Percentiles rank a stretch among this genome's conserved stretches.
These are phyloP conservation scores for Cherax quadricarinatus DNA, from an alignment of 1,140 invertebrate genomes.

Conservation along the genomic window DNA sequence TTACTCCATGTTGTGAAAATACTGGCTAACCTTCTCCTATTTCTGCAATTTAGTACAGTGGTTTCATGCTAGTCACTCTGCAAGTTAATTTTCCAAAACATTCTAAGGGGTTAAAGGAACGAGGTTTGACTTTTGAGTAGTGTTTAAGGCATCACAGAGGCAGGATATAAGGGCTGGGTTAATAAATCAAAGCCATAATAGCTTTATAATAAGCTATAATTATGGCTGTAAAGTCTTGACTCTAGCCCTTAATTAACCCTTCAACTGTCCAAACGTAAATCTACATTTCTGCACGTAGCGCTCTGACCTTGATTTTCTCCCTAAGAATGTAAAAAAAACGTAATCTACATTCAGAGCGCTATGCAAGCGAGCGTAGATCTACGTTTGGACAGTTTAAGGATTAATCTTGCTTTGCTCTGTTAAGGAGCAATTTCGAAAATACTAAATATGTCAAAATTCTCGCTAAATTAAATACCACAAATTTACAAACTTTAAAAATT, in stretches of 20 bases:
- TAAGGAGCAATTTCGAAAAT: no score
- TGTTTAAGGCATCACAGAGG: slow-evolving; percentile 38
- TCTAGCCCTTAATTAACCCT: not conserved
- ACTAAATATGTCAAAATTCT: no score
- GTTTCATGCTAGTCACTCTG: slow-evolving; percentile 45
- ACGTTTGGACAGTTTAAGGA: no score
- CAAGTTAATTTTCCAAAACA: slow-evolving; percentile 6
- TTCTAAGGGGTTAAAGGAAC: slow-evolving; percentile 33
- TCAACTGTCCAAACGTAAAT: no score
- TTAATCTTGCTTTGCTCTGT: slow-evolving; percentile 2
- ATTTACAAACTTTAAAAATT: no score
- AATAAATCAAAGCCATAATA: not conserved
- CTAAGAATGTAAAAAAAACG: no score
- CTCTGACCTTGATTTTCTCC: no score
- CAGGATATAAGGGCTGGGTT: slow-evolving; percentile 31
- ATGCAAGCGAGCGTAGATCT: no score
- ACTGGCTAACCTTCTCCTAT: not conserved
- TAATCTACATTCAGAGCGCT: no score
- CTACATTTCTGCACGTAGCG: no score
- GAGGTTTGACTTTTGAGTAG: slow-evolving; percentile 36
- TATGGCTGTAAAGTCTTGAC: not conserved
- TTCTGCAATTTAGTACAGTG: not conserved
- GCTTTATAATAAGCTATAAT: not conserved
- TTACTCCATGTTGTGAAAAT: not conserved
- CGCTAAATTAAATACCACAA: no score